These are phyloP conservation scores for Fistularia tabacaria DNA, from an alignment of 2,797 vertebrate species.

Conservation along the genomic window DNA sequence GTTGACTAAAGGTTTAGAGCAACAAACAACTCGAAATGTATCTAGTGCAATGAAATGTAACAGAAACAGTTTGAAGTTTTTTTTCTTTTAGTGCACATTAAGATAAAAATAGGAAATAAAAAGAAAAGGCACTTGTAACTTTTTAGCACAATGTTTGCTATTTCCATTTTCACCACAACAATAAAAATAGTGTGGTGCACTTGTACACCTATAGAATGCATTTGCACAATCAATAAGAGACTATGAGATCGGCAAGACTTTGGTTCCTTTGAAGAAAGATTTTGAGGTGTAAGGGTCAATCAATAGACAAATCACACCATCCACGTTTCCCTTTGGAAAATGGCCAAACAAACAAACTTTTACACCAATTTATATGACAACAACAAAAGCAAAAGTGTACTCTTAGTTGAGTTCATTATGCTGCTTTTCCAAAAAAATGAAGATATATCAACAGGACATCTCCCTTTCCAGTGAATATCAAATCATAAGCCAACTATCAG, in stretches of 20 bases:
- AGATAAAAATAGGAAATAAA: conserved; percentile 7
- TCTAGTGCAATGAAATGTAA: too few relatives aligned
- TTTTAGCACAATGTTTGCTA: conserved; percentile 16
- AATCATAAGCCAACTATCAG: conserved; percentile 72
- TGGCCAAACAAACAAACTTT: conserved; percentile 76
- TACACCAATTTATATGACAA: conserved; percentile 76
- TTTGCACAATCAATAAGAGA: conserved; percentile 37
- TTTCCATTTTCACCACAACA: conserved; percentile 21
- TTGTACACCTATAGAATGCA: conserved; percentile 28
- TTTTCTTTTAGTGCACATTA: conserved; percentile 21
- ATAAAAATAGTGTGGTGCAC: conserved; percentile 17
- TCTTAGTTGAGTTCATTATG: conserved; percentile 66
- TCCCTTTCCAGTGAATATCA: conserved; percentile 74
- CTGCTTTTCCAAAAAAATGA: conserved; percentile 64
- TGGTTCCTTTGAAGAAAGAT: conserved; percentile 63
- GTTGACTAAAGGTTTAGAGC: background rate
- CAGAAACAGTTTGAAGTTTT: too few relatives aligned
- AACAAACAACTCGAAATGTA: too few relatives aligned
- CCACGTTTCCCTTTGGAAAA: conserved; percentile 71
- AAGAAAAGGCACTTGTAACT: background rate
- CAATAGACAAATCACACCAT: conserved; percentile 71
- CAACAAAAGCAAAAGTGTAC: conserved; percentile 75
- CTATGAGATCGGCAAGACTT: conserved; percentile 40
- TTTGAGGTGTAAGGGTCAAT: conserved; percentile 70
- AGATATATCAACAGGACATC: conserved; percentile 72